These are phyloP conservation scores for Mastomys natalensis DNA, from an alignment of 2,113 vertebrate genomes.

Conservation along the genomic window DNA sequence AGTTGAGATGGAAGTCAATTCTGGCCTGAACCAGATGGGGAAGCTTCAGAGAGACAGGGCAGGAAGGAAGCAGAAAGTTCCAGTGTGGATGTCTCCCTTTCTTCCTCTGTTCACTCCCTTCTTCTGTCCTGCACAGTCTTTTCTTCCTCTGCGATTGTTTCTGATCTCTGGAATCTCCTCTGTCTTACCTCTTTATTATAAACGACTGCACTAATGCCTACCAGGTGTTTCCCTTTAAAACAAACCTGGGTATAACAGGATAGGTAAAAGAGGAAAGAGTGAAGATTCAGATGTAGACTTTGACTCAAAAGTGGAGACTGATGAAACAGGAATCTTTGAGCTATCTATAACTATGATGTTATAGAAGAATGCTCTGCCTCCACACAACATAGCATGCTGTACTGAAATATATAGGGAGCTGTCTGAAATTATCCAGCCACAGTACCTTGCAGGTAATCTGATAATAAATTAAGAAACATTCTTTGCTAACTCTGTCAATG, in stretches of 20 bases:
- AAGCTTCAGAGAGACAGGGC: background rate
- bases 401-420: background rate
- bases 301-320: background rate
- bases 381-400: background rate
- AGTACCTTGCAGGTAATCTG: background rate
- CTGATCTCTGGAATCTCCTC: conserved; percentile 54
- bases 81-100: conserved; percentile 20
- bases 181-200: conserved; percentile 68
- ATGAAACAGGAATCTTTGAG: conserved; percentile 23
- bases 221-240: conserved; percentile 77
- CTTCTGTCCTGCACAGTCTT: conserved; percentile 23
- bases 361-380: background rate
- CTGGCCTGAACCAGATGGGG: background rate
- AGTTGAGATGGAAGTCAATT: background rate
- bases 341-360: background rate
- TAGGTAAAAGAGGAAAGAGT: conserved; percentile 50
- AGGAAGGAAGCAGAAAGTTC: background rate
- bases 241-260: background rate
- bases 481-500: background rate
- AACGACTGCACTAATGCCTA: conserved; percentile 57
- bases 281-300: conserved; percentile 36
- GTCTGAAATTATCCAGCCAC: background rate
- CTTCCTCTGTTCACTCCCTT: conserved; percentile 27
- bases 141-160: conserved; percentile 23
- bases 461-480: conserved; percentile 4